phyloP scores from a whole-genome alignment of 2,113 vertebrate species.

The Odontesthes bonariensis region DNA sequence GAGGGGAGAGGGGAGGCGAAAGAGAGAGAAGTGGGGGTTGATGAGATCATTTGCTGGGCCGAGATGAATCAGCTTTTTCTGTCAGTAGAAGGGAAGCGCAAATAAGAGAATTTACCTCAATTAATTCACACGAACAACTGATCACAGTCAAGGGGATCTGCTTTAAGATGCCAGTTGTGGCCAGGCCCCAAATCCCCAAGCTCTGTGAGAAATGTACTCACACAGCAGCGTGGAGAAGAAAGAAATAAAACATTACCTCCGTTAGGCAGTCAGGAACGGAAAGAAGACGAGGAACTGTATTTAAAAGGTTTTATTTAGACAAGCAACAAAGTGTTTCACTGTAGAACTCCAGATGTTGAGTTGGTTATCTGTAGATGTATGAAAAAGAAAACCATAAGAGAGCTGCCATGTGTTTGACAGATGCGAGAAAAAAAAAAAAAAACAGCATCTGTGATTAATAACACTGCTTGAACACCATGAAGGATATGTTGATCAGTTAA shows the following conservation, averaged over 20 bases:
- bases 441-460: slow-evolving; percentile 54
- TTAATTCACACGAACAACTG: slow-evolving; percentile 40
- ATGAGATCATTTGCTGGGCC: slow-evolving; percentile 79
- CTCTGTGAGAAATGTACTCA: no score
- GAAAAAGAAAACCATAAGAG: neutral
- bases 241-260: no score
- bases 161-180: slow-evolving; percentile 45
- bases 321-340: neutral
- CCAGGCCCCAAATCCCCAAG: neutral
- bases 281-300: neutral
- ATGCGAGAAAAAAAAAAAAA: slow-evolving; percentile 30
- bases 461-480: neutral
- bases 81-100: slow-evolving; percentile 14
- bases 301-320: neutral
- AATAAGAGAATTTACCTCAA: slow-evolving; percentile 12
- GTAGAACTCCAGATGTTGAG: neutral
- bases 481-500: neutral
- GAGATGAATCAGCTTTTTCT: slow-evolving; percentile 80
- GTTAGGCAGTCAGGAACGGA: no score
- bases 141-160: slow-evolving; percentile 18
- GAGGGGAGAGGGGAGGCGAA: slow-evolving; percentile 5
- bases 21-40: slow-evolving; percentile 26
- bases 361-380: neutral
- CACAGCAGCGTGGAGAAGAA: no score
- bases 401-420: slow-evolving; percentile 50